phyloP scores from a whole-genome alignment of 2,888 invertebrate species.

The Rhyacophila evoluta region DNA sequence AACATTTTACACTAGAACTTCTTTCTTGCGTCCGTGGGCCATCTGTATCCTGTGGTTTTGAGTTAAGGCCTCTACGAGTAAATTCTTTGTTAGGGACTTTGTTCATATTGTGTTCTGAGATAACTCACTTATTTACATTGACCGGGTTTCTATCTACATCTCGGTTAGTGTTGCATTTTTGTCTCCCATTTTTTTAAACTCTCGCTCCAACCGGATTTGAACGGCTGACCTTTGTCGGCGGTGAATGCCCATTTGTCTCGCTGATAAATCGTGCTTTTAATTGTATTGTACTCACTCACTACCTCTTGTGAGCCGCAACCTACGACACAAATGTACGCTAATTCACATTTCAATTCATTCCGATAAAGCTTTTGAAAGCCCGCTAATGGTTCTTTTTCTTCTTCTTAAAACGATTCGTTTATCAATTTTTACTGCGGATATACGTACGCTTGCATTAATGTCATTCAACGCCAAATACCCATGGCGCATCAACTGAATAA shows the following conservation, averaged over 20 bases:
- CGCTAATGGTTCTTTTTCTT: background rate
- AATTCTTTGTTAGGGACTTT: too few relatives aligned
- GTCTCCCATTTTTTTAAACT: background rate
- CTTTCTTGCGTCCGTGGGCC: too few relatives aligned
- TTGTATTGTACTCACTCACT: background rate
- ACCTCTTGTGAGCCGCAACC: background rate
- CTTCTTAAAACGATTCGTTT: background rate
- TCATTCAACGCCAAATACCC: too few relatives aligned
- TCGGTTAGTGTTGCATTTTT: background rate
- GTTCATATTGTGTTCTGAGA: too few relatives aligned
- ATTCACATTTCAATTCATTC: background rate
- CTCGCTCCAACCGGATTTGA: background rate
- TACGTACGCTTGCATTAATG: too few relatives aligned
- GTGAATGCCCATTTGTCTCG: conserved; percentile 15
- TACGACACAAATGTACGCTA: background rate
- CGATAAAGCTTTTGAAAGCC: background rate
- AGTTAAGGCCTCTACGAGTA: too few relatives aligned
- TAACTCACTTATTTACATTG: too few relatives aligned
- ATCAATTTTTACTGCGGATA: background rate
- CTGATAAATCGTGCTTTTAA: conserved; percentile 1
- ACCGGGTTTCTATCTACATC: background rate
- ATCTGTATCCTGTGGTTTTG: too few relatives aligned
- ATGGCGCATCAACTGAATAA: too few relatives aligned
- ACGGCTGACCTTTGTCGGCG: background rate
- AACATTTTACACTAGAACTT: too few relatives aligned